A percentile compares a stretch with the other conserved stretches of the same genome.
These are phyloP conservation scores for Loxodonta africana DNA, from an alignment of 2,113 vertebrate species.

Conservation along the genomic window DNA sequence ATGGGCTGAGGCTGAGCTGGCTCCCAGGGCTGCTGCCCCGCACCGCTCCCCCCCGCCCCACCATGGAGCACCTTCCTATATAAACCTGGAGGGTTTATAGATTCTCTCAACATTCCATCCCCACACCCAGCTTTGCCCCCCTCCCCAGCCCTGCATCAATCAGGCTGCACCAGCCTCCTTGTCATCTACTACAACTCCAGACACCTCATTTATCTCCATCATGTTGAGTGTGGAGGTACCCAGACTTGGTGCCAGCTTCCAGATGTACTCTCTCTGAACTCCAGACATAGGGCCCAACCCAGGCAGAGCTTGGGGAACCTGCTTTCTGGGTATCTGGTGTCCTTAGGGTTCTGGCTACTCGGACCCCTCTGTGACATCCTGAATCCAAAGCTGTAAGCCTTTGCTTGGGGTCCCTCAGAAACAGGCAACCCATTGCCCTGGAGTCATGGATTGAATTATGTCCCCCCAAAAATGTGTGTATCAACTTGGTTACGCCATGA, in stretches of 20 bases:
- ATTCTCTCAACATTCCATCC: neutral
- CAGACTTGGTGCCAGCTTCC: conserved; percentile 39
- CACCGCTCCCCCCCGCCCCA: too few species aligned
- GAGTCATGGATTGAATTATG: too few species aligned
- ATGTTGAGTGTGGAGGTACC: neutral
- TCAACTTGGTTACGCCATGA: too few species aligned
- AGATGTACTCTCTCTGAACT: neutral
- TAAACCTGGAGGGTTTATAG: neutral
- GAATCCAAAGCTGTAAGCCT: neutral
- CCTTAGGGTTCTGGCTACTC: neutral
- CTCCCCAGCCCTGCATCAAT: neutral
- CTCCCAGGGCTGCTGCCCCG: neutral
- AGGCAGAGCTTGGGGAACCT: neutral
- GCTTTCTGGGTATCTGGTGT: neutral
- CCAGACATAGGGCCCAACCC: neutral
- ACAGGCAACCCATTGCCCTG: neutral
- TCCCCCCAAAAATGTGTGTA: too few species aligned
- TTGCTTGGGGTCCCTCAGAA: neutral
- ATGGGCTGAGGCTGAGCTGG: neutral
- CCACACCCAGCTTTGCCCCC: neutral
- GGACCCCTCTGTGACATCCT: neutral
- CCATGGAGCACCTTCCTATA: neutral
- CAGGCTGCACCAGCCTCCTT: neutral
- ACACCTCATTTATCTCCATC: conserved; percentile 50
- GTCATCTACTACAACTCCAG: conserved; percentile 27